Percentiles rank a stretch among this genome's conserved stretches.
Evolutionary conservation across 2,888 invertebrate genomes (phyloP).

Genomic region (Lasioglossum vierecki): DNA sequence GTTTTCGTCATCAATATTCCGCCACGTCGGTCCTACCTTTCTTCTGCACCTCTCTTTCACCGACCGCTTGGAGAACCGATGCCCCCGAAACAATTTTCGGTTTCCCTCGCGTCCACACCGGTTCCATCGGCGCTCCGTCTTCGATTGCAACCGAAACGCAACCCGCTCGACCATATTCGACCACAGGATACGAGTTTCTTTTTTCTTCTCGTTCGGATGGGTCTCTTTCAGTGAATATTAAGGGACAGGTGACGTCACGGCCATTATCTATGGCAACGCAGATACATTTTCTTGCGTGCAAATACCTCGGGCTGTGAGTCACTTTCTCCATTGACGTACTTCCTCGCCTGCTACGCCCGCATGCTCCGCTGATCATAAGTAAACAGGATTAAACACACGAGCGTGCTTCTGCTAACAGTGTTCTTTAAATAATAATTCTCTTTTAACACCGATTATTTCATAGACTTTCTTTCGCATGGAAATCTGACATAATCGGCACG

Average conservation of each 20-base stretch:
- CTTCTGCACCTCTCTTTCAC: not conserved
- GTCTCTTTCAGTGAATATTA: constrained; percentile 7
- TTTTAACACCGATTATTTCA: not conserved
- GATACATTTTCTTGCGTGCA: constrained; percentile 52
- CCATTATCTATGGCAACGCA: constrained; percentile 45
- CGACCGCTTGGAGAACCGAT: constrained; percentile 49
- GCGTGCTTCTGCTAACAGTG: not conserved
- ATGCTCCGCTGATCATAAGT: constrained; percentile 26
- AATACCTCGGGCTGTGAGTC: constrained; percentile 51
- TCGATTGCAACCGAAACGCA: not conserved
- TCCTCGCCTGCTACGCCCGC: constrained; percentile 22
- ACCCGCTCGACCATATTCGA: not conserved
- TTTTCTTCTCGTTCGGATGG: not conserved
- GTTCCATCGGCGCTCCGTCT: not conserved
- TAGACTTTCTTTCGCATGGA: not conserved
- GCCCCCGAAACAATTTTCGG: not conserved
- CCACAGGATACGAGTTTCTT: not conserved
- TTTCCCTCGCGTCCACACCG: not conserved
- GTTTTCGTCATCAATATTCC: constrained; percentile 24
- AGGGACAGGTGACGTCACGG: constrained; percentile 39
- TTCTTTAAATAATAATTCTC: not conserved
- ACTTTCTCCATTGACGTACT: constrained; percentile 37
- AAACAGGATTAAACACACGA: constrained; percentile 14
- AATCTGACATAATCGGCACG: not conserved
- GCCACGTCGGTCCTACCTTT: constrained; percentile 9